These are phyloP conservation scores for Pagrus major DNA, from an alignment of 2,113 vertebrate genomes.

Conservation along the genomic window DNA sequence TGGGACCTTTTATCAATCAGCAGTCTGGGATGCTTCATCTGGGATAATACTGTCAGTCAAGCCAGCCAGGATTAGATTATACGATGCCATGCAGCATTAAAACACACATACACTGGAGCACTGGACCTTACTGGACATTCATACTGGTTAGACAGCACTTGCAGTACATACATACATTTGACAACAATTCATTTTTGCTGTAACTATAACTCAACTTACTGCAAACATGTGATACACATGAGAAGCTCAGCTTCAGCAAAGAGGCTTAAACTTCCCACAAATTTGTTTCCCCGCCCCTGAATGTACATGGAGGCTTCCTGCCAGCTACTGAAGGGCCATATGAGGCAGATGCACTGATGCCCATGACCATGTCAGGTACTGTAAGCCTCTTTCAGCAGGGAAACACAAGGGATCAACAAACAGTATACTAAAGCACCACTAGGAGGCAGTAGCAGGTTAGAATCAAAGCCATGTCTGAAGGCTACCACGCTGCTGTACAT, in stretches of 20 bases:
- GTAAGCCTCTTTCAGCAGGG: conserved; percentile 62
- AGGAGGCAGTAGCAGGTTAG: conserved; percentile 75
- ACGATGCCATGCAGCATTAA: conserved; percentile 10
- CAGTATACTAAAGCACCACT: conserved; percentile 61
- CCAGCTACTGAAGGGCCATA: conserved; percentile 1
- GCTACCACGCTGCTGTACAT: neutral
- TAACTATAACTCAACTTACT: neutral
- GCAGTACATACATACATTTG: conserved; percentile 6
- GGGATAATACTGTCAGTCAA: conserved; percentile 61
- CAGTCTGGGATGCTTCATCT: conserved; percentile 60
- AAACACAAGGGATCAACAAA: conserved; percentile 38
- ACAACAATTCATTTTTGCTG: neutral
- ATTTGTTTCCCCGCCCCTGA: conserved; percentile 44
- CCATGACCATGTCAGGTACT: conserved; percentile 48
- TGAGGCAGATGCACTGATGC: conserved; percentile 40
- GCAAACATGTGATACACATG: conserved; percentile 16
- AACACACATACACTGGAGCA: neutral
- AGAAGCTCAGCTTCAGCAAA: conserved; percentile 37
- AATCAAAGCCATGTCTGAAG: conserved; percentile 19
- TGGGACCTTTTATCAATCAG: conserved; percentile 76
- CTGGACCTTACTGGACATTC: conserved; percentile 3
- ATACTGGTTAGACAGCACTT: neutral
- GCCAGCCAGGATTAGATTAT: conserved; percentile 65
- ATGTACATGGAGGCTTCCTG: conserved; percentile 47
- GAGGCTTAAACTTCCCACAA: conserved; percentile 50